Percentiles rank a stretch among this genome's conserved stretches.
Conservation (phyloP, 2,113 vertebrate genomes). For the Petrocephalus zakoni region DNA sequence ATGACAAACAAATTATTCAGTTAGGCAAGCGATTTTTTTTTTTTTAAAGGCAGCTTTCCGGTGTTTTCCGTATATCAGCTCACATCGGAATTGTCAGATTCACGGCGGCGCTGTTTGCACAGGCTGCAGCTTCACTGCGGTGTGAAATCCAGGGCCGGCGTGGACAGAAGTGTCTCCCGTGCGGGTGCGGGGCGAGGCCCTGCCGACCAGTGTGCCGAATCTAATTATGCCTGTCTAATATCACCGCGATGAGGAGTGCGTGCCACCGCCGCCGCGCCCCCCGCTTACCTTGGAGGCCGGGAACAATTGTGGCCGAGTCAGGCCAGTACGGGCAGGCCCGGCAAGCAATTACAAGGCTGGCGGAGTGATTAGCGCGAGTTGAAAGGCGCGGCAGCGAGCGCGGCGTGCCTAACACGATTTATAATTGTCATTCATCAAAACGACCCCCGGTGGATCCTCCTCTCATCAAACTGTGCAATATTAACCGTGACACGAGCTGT, state of each 20-base stretch:
- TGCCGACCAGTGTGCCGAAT: too few species aligned
- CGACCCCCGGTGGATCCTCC: conserved; percentile 51
- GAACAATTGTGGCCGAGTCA: background rate
- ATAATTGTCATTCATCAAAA: conserved; percentile 61
- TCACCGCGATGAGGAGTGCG: background rate
- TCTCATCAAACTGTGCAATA: conserved; percentile 60
- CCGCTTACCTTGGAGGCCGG: conserved; percentile 7
- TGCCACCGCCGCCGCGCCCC: background rate
- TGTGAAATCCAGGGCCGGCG: background rate
- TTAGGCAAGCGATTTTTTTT: too few species aligned
- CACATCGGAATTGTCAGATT: background rate
- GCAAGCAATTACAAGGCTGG: conserved; percentile 13
- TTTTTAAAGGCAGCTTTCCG: background rate
- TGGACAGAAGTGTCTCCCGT: background rate
- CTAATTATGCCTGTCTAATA: too few species aligned
- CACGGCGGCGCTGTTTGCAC: background rate
- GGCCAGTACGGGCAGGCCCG: background rate
- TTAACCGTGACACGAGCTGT: conserved; percentile 67
- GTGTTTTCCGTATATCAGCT: background rate
- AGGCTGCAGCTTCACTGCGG: background rate
- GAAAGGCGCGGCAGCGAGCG: conserved; percentile 44
- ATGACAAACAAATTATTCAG: background rate
- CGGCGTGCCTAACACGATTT: conserved; percentile 52
- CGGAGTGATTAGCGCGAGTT: conserved; percentile 58
- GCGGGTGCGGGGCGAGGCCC: background rate